Conservation (phyloP, 2,888 invertebrate genomes). For the Caenorhabditis imperialis region DNA sequence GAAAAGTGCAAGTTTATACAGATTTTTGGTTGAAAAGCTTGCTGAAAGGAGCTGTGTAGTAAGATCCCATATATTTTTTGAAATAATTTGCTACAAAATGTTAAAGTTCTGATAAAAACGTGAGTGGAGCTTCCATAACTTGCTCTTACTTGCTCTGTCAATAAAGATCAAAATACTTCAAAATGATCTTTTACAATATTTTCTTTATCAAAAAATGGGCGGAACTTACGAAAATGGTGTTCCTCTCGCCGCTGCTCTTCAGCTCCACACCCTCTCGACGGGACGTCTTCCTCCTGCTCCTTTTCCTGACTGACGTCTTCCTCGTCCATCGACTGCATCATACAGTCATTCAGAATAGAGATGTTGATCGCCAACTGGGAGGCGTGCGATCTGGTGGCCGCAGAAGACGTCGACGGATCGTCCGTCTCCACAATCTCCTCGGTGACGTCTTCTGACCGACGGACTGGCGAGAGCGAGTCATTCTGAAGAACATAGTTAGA, state of each 20-base stretch:
- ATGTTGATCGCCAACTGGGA: slow-evolving; percentile 48
- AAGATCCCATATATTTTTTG: no score
- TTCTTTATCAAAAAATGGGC: no score
- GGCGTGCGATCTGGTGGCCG: slow-evolving; percentile 31
- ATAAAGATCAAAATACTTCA: no score
- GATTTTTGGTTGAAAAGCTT: no score
- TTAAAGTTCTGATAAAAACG: no score
- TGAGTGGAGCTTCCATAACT: no score
- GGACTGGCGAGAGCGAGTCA: slow-evolving; percentile 48
- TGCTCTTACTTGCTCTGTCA: no score
- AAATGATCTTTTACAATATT: no score
- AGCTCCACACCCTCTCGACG: neutral
- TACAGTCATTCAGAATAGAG: slow-evolving; percentile 53
- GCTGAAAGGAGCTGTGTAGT: no score
- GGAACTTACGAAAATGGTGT: slow-evolving; percentile 37
- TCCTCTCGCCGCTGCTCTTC: slow-evolving; percentile 11
- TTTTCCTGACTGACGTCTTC: slow-evolving; percentile 3
- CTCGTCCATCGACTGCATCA: slow-evolving; percentile 53
- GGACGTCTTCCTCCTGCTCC: slow-evolving; percentile 10
- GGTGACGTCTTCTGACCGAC: slow-evolving; percentile 16
- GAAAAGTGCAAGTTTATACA: no score
- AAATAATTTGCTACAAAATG: no score
- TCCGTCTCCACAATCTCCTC: slow-evolving; percentile 21
- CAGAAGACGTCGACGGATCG: slow-evolving; percentile 1
- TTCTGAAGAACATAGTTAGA: slow-evolving; percentile 48